Base-by-base conservation (phyloP, 1,140 invertebrate species). In the Myzus persicae region DNA sequence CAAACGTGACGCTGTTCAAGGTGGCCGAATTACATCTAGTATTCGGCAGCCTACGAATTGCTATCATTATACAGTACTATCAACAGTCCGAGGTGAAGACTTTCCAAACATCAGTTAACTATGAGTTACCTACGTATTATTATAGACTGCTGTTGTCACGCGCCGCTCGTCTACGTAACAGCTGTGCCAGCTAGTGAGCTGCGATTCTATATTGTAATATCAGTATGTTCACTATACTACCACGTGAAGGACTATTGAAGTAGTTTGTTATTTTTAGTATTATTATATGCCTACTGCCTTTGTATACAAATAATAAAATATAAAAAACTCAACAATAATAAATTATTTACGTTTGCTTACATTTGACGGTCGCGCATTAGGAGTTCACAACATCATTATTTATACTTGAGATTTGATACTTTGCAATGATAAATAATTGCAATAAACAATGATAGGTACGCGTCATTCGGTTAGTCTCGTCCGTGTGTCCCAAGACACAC, bases 1-100 rank as follows among this genome's bases (percentile, higher is more conserved):
- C 22, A 40, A 84, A 42, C 82, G 82, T 84, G 82, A 84, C 40
- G 82, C 82, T 38, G 82, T 42, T 40, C 82, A 84, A 84, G 82
- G 82, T 40, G 38, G 24, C 11, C 8, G 40, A 4, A 31, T 40
- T 42, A 40, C 24, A 5, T 76, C 5, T 18, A 76, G 31, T n/a
- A 76, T 67, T 67, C 26, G 31, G 59, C 14, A 1, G 82, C 24
- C 24, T 40, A 40, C 9, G 59, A 76, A 76, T 76, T n/a, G 59
- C 31, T 76, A 76, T 76, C 31, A n/a, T n/a, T 76, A 76, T 67
- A 84, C 38, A 84, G 81, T 84, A 40, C 8, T 84, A 40, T 40
- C 40, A 40, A 40, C 38, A 26, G 40, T 84, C 81, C 82, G 82
- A 42, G 82, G 82, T 84, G 82, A 84, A 84, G 82, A 84, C 82